These are phyloP conservation scores for Menidia beryllina DNA, from an alignment of 2,113 vertebrate species.

Conservation along the genomic window DNA sequence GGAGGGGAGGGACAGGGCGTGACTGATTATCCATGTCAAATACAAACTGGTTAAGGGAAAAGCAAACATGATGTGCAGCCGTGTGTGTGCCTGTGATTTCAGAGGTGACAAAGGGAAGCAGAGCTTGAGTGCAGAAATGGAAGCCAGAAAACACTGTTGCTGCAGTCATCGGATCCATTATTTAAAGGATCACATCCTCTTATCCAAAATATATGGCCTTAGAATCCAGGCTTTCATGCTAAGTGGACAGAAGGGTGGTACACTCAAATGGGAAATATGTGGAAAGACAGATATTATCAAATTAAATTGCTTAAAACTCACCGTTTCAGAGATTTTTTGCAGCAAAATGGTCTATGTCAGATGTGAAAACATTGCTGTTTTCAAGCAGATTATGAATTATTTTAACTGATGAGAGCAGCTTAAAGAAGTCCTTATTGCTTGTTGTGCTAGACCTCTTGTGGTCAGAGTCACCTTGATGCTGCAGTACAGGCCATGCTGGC, in stretches of 20 bases:
- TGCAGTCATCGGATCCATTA: neutral
- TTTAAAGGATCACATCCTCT: constrained; percentile 9
- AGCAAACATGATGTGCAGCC: constrained; percentile 33
- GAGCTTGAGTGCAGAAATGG: neutral
- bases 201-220: constrained; percentile 21
- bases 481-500: neutral
- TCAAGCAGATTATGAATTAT: neutral
- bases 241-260: neutral
- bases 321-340: neutral
- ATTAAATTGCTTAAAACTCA: neutral
- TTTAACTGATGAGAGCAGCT: neutral
- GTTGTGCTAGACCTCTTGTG: constrained; percentile 62
- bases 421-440: neutral
- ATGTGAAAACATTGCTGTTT: too few relatives aligned
- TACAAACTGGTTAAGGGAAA: constrained; percentile 28
- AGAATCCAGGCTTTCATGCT: neutral
- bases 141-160: neutral
- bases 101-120: neutral
- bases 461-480: constrained; percentile 36
- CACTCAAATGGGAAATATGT: neutral
- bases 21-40: constrained; percentile 35
- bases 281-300: neutral
- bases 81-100: constrained; percentile 1
- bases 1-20: neutral
- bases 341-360: neutral